Percentiles rank a stretch among this genome's conserved stretches.
Conservation (phyloP, 1,140 invertebrate genomes). For the Aporrectodea caliginosa region DNA sequence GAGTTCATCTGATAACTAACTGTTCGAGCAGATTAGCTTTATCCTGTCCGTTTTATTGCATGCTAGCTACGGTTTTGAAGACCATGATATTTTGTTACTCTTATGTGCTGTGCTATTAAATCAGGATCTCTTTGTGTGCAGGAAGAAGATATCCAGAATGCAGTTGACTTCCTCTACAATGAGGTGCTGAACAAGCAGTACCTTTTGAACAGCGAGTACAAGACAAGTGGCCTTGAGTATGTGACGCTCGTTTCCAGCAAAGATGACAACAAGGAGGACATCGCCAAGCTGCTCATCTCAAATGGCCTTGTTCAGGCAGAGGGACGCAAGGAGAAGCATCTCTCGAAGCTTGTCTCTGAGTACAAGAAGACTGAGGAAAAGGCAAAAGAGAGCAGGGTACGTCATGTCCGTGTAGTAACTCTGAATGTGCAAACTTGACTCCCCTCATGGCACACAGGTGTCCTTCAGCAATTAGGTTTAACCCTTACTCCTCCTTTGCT, state of each 20-base stretch:
- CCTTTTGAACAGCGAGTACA: conserved; percentile 61
- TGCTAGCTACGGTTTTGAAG: not conserved
- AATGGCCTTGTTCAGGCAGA: conserved; percentile 83
- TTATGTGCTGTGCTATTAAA: conserved; percentile 26
- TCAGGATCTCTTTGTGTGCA: too few species aligned
- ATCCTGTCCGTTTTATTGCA: too few species aligned
- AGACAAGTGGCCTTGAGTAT: conserved; percentile 62
- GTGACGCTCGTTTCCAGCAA: conserved; percentile 63
- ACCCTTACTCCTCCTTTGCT: too few species aligned
- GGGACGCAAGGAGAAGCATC: conserved; percentile 71
- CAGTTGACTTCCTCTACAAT: conserved; percentile 61
- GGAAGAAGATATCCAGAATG: conserved; percentile 73
- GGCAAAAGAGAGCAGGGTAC: conserved; percentile 71
- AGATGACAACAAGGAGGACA: conserved; percentile 66
- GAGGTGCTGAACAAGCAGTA: conserved; percentile 53
- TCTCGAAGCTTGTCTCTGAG: conserved; percentile 74
- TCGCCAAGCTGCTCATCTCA: conserved; percentile 76
- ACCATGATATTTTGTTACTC: not conserved
- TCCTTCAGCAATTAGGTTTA: too few species aligned
- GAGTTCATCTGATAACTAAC: too few species aligned
- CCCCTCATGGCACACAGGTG: too few species aligned
- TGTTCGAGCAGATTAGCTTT: too few species aligned
- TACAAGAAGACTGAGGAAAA: conserved; percentile 79
- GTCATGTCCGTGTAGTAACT: too few species aligned
- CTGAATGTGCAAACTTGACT: too few species aligned